These are phyloP conservation scores for Platyura marginata DNA, from an alignment of 1,140 invertebrate species.

Conservation along the genomic window DNA sequence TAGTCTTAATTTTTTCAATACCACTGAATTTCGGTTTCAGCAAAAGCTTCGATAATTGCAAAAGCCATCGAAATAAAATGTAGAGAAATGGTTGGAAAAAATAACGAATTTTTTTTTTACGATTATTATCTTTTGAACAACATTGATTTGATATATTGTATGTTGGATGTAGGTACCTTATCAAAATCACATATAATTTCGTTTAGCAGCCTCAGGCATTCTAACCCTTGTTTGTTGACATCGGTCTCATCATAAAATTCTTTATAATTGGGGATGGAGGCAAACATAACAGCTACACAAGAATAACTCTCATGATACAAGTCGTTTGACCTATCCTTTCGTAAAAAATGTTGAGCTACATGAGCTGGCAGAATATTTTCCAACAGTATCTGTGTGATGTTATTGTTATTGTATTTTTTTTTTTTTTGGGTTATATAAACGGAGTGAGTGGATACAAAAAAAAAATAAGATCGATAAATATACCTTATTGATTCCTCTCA, in stretches of 20 bases:
- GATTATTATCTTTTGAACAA: too few relatives aligned
- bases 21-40: constrained; percentile 85
- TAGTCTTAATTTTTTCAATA: constrained; percentile 98
- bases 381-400: constrained; percentile 44
- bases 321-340: constrained; percentile 37
- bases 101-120: too few relatives aligned
- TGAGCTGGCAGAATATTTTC: constrained; percentile 95
- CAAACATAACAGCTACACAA: constrained; percentile 94
- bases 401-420: too few relatives aligned
- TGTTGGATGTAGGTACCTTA: too few relatives aligned
- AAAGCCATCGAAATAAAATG: not conserved
- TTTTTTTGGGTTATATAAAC: too few relatives aligned
- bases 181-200: constrained; percentile 99
- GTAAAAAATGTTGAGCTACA: constrained; percentile 85
- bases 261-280: constrained; percentile 96
- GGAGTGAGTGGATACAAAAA: not conserved
- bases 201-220: constrained; percentile 85
- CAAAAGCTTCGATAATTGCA: too few relatives aligned
- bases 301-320: constrained; percentile 89
- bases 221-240: constrained; percentile 90
- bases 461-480: not conserved
- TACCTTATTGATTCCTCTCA: constrained; percentile 84
- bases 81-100: too few relatives aligned
- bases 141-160: too few relatives aligned
- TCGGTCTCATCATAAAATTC: constrained; percentile 97